Evolutionary conservation across 2,113 vertebrate species (phyloP).

Genomic region (Ranitomeya variabilis): DNA sequence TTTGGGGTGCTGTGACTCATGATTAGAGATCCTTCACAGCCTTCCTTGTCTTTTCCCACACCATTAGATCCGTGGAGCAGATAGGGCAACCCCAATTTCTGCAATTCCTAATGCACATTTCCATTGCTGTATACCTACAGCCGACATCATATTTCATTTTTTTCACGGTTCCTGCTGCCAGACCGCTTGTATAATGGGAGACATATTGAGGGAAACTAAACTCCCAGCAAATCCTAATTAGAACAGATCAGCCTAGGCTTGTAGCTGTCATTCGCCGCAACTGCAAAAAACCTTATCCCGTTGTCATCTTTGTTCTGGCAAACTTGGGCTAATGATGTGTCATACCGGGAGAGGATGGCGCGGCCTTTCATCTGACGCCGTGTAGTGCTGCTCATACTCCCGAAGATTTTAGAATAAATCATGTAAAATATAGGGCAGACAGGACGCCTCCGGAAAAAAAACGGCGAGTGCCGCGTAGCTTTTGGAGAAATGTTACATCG

Average conservation of each 20-base stretch:
- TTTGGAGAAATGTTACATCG: not conserved
- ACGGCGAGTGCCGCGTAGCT: not conserved
- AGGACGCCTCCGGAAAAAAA: not conserved
- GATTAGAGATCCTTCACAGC: too few species aligned
- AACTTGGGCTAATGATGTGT: slow-evolving; percentile 42
- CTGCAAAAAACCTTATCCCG: not conserved
- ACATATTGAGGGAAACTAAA: slow-evolving; percentile 1
- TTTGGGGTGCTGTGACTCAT: too few species aligned
- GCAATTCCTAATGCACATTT: too few species aligned
- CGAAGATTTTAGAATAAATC: slow-evolving; percentile 15
- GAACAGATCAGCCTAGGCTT: not conserved
- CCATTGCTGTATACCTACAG: not conserved
- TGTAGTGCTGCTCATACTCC: not conserved
- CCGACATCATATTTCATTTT: not conserved
- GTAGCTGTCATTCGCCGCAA: not conserved
- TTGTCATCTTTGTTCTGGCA: not conserved
- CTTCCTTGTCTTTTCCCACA: too few species aligned
- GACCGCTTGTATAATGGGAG: not conserved
- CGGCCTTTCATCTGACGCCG: slow-evolving; percentile 1
- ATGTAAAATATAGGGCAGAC: slow-evolving; percentile 14
- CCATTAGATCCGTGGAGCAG: too few species aligned
- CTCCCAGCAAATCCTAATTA: slow-evolving; percentile 25
- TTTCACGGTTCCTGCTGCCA: not conserved
- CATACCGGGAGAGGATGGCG: not conserved
- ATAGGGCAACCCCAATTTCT: too few species aligned